Evolutionary conservation across 1,140 invertebrate genomes (phyloP).

Genomic region (Euwallacea similis): DNA sequence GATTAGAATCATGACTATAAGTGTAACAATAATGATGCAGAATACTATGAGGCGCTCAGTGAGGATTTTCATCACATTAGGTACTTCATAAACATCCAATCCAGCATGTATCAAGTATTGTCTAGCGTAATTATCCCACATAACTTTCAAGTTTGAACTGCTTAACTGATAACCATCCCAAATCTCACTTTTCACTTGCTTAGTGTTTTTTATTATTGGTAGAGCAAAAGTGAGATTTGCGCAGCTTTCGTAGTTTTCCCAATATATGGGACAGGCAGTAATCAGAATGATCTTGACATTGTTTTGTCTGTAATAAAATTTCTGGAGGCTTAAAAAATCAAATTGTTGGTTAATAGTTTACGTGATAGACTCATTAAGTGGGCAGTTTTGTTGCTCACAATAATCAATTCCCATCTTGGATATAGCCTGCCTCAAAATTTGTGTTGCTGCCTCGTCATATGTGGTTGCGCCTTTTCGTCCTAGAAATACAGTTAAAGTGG

Average conservation of each 20-base stretch:
- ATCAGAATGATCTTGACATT: conserved; percentile 36
- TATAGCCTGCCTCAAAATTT: conserved; percentile 17
- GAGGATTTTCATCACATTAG: conserved; percentile 18
- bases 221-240: conserved; percentile 35
- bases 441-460: not conserved
- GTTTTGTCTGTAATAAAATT: conserved; percentile 27
- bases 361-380: conserved; percentile 31
- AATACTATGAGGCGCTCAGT: conserved; percentile 10
- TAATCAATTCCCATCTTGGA: conserved; percentile 32
- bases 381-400: conserved; percentile 26
- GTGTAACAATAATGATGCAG: conserved; percentile 18
- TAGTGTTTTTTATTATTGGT: conserved; percentile 23
- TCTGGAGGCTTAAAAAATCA: not conserved
- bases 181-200: conserved; percentile 1
- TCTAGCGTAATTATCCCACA: conserved; percentile 36
- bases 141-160: conserved; percentile 27
- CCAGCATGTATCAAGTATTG: conserved; percentile 19
- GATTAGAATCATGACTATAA: conserved; percentile 20
- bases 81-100: conserved; percentile 20
- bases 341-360: not conserved
- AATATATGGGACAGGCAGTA: conserved; percentile 26
- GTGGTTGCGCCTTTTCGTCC: conserved; percentile 1
- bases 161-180: conserved; percentile 39
- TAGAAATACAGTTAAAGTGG: conserved; percentile 27
- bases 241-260: conserved; percentile 36